Evolutionary conservation across 1,140 invertebrate species (phyloP), one percentile per base, ranked within the genome.

Genomic region (Metopolophium dirhodum): DNA sequence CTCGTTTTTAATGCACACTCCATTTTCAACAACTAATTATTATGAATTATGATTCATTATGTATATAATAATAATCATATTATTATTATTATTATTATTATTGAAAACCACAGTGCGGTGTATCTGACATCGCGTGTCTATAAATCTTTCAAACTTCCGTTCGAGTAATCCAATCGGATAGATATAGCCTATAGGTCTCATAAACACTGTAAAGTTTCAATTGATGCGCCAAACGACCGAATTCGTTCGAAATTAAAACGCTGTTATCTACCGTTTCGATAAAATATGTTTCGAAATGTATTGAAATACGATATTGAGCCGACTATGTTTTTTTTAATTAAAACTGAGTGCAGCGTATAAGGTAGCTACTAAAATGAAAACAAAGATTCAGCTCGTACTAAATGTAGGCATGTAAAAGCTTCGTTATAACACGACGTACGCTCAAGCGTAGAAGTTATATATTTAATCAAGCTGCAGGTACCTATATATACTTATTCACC

Each of bases 81-180:
- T 61, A 61, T 30, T 61, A 61, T 61, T 61, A 61, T 68, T 89
- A 89, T 54, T 35, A 49, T 87, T 87, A 89, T 37, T 54, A 54
- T 51, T 41, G 88, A 89, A 89, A 89, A 41, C n/a, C 23, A 18
- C 61, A 77, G 51, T 41, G 47, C 14, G 35, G 88, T 54, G 35
- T 57, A 82, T 23, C 18, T 83, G 91, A 92, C 68, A n/a, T 92
- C 77, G 77, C 91, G 91, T 92, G 91, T 51, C 91, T 37, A 82
- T 89, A 82, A 92, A 92, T 92, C 61, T 83, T 92, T 83, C 41
- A 35, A 92, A 82, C 77, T 82, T 37, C 68, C 47, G 23, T 82
- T 83, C n/a, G 20, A 83, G 77, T 92, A 92, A 92, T 92, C 68
- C 68, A 51, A 51, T 51, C n/a, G 54, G 22, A 57, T 89, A 89